Evolutionary conservation across 2,113 vertebrate genomes (phyloP).

Genomic region (Petaurus breviceps): DNA sequence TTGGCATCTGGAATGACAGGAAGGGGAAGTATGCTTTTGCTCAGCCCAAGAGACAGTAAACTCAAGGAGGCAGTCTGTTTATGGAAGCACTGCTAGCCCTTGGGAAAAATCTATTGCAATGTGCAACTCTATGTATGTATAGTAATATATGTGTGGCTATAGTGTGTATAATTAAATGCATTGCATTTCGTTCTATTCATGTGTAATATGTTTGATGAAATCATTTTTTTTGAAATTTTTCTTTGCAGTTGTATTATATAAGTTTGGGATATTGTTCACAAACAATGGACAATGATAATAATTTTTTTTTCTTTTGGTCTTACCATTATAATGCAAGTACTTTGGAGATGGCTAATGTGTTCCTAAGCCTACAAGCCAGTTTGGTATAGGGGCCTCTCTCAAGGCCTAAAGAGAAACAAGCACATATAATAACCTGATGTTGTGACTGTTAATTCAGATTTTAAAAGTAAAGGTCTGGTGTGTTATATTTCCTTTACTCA

Average conservation of each 20-base stretch:
- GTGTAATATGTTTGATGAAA: background rate
- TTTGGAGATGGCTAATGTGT: background rate
- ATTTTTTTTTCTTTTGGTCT: conserved; percentile 16
- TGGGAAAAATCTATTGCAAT: conserved; percentile 75
- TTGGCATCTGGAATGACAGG: conserved; percentile 9
- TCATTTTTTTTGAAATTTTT: conserved; percentile 30
- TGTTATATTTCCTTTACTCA: conserved; percentile 28
- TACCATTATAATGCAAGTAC: background rate
- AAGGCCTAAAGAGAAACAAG: conserved; percentile 39
- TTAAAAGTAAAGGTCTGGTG: conserved; percentile 10
- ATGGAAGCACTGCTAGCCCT: conserved; percentile 1
- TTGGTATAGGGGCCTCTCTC: conserved; percentile 8
- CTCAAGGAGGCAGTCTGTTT: background rate
- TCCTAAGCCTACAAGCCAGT: conserved; percentile 10
- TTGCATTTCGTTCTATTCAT: conserved; percentile 6
- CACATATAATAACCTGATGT: conserved; percentile 24
- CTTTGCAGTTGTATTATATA: conserved; percentile 39
- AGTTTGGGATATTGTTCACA: background rate
- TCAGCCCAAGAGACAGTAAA: background rate
- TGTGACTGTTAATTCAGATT: background rate
- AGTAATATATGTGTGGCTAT: background rate
- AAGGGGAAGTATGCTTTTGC: conserved; percentile 15
- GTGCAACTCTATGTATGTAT: conserved; percentile 77
- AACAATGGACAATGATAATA: background rate
- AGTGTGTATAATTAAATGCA: background rate